Evolutionary conservation across 2,797 vertebrate genomes (phyloP).

Genomic region (Clarias fuscus): DNA sequence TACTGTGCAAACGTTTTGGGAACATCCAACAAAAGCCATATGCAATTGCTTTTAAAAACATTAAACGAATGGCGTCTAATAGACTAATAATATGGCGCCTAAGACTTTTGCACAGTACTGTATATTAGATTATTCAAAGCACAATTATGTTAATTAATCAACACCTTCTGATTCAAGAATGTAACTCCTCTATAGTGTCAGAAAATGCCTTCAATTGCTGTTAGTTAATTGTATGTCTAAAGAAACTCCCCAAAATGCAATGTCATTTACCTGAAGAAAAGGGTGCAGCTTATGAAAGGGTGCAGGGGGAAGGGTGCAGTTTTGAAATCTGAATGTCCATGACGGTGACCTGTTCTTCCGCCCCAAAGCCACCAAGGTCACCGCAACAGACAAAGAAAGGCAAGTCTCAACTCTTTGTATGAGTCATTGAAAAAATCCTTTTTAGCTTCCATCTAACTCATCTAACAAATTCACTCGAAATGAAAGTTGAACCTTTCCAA

Average conservation of each 20-base stretch:
- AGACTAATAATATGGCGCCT: too few relatives aligned
- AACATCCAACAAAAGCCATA: too few relatives aligned
- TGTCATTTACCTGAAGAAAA: background rate
- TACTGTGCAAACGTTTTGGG: too few relatives aligned
- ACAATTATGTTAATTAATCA: background rate
- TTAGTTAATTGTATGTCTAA: background rate
- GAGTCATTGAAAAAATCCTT: slow-evolving; percentile 29
- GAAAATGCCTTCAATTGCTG: background rate
- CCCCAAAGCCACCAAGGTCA: slow-evolving; percentile 8
- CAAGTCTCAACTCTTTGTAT: slow-evolving; percentile 9
- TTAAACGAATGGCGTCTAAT: too few relatives aligned
- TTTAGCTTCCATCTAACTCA: slow-evolving; percentile 13
- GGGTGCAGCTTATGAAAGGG: background rate
- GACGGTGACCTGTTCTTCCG: background rate
- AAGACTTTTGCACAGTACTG: too few relatives aligned
- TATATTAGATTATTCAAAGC: too few relatives aligned
- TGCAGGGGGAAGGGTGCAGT: background rate
- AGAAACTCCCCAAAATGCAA: background rate
- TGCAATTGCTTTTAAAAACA: too few relatives aligned
- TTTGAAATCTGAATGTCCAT: slow-evolving; percentile 1
- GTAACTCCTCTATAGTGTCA: background rate
- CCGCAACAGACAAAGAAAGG: background rate
- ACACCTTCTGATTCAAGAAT: background rate
- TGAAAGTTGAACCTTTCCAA: background rate
- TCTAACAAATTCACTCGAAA: slow-evolving; percentile 2